These are phyloP conservation scores for Sorex araneus DNA, from an alignment of 2,113 vertebrate genomes.

Conservation along the genomic window DNA sequence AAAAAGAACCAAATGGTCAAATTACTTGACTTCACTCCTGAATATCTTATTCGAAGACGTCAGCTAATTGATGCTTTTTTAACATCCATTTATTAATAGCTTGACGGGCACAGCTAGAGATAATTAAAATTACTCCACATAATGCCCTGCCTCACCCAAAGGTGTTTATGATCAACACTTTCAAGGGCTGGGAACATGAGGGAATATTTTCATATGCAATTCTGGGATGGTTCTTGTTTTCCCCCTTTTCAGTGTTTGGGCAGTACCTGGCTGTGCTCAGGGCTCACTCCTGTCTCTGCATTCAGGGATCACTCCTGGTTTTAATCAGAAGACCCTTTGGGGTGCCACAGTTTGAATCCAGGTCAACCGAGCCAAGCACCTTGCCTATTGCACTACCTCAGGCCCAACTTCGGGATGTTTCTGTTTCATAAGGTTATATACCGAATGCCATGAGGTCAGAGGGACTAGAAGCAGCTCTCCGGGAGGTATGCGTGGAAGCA, in stretches of 20 bases:
- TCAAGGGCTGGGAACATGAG: slow-evolving; percentile 39
- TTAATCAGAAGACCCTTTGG: no score
- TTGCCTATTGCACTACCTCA: no score
- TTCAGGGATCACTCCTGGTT: no score
- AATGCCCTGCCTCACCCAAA: slow-evolving; percentile 34
- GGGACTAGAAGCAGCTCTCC: slow-evolving; percentile 48
- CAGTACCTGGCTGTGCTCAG: no score
- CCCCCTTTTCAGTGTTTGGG: no score
- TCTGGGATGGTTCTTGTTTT: slow-evolving; percentile 4
- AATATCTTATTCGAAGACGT: neutral
- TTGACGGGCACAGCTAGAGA: slow-evolving; percentile 44
- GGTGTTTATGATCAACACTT: slow-evolving; percentile 38
- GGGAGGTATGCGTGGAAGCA: slow-evolving; percentile 39
- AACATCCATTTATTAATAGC: slow-evolving; percentile 69
- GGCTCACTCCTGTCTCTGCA: no score
- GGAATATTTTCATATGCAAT: slow-evolving; percentile 42
- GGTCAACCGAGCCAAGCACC: no score
- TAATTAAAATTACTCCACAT: slow-evolving; percentile 58
- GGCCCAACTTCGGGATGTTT: slow-evolving; percentile 17
- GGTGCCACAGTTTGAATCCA: no score
- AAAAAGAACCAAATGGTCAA: slow-evolving; percentile 40
- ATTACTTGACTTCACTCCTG: neutral
- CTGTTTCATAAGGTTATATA: slow-evolving; percentile 50
- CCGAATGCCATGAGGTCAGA: slow-evolving; percentile 30
- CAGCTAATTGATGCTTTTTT: slow-evolving; percentile 54